These are phyloP conservation scores for Grallaria varia DNA, from an alignment of 2,113 vertebrate species.

Conservation along the genomic window DNA sequence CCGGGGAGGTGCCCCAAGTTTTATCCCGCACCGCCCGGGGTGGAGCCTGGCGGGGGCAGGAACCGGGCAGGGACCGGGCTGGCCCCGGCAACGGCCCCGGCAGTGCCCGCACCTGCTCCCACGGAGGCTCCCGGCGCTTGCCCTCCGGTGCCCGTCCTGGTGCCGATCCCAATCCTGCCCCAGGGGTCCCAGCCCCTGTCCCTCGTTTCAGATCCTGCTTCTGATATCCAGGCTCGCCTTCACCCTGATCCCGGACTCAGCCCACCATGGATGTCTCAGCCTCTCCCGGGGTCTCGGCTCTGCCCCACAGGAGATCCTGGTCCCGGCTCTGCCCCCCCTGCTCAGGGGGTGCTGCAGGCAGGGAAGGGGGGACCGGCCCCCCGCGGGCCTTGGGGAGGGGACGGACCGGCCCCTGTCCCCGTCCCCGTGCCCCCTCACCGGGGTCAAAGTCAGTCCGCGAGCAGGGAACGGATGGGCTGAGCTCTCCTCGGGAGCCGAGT, in stretches of 20 bases:
- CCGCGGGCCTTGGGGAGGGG: not conserved
- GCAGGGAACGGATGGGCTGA: not conserved
- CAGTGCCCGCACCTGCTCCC: not conserved
- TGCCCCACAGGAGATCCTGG: not conserved
- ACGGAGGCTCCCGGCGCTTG: not conserved
- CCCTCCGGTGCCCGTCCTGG: not conserved
- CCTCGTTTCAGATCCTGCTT: not conserved
- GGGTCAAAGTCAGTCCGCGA: not conserved
- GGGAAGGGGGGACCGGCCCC: no score
- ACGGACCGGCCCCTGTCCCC: not conserved
- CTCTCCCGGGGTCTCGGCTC: not conserved
- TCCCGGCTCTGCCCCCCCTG: not conserved
- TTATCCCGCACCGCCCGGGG: constrained; percentile 56
- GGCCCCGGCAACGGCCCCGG: not conserved
- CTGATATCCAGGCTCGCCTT: not conserved
- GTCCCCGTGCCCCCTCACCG: not conserved
- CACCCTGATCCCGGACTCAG: not conserved
- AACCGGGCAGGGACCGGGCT: constrained; percentile 1
- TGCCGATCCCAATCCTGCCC: not conserved
- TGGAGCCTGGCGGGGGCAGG: constrained; percentile 57
- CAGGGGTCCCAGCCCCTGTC: not conserved
- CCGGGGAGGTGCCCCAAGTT: constrained; percentile 62
- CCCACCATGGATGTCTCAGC: not conserved
- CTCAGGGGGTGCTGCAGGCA: not conserved
- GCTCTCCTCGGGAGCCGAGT: not conserved